Evolutionary conservation across 2,113 vertebrate genomes (phyloP).

Genomic region (Ceuthmochares aereus): DNA sequence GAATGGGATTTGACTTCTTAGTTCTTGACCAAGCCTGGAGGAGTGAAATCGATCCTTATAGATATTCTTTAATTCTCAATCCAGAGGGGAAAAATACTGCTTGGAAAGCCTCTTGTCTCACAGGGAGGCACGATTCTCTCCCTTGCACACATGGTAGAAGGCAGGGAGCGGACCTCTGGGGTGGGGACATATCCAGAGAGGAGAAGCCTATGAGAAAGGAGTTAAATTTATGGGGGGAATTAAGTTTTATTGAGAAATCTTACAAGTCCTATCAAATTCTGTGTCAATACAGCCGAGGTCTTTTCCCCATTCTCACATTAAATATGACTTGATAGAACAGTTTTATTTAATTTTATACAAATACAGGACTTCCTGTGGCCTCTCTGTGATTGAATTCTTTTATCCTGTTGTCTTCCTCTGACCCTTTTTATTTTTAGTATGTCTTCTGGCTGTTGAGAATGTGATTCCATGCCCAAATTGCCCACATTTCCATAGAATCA

Average conservation of each 20-base stretch:
- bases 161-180: neutral
- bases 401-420: neutral
- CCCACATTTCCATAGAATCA: neutral
- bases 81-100: neutral
- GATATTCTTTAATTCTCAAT: neutral
- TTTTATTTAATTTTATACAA: neutral
- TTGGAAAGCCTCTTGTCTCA: neutral
- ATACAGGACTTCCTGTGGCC: neutral
- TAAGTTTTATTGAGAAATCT: neutral
- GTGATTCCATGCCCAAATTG: neutral
- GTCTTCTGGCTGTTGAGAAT: neutral
- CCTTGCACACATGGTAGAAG: rapidly evolving
- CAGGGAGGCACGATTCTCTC: neutral
- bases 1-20: neutral
- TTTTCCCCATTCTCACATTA: neutral
- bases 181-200: neutral
- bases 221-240: neutral
- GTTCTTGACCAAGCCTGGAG: neutral
- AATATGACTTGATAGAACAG: neutral
- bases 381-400: neutral
- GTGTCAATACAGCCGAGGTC: neutral
- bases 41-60: rapidly evolving
- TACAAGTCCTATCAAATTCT: neutral
- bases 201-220: neutral
- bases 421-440: neutral